Evolutionary conservation across 1,140 invertebrate genomes (phyloP).

Genomic region (Temnothorax curvispinosus): DNA sequence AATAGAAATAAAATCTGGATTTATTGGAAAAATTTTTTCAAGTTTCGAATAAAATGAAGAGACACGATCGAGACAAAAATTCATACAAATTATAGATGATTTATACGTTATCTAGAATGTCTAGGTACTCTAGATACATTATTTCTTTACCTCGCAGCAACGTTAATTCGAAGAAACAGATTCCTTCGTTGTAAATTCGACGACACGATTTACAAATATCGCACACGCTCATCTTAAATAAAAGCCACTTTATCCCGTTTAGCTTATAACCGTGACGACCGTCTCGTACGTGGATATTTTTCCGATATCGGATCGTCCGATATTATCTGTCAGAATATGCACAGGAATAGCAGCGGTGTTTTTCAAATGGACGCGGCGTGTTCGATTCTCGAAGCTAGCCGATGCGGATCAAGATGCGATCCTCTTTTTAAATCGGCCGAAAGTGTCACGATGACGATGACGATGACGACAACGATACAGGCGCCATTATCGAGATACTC

Average conservation of each 20-base stretch:
- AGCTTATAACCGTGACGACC: background rate
- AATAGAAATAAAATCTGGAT: background rate
- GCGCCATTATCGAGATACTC: conserved; percentile 49
- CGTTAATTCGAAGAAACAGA: background rate
- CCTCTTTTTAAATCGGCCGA: conserved; percentile 15
- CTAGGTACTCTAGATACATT: background rate
- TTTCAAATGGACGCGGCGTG: background rate
- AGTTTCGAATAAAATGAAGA: background rate
- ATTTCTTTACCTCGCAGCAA: background rate
- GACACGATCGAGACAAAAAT: background rate
- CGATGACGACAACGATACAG: conserved; percentile 23
- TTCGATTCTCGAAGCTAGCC: background rate
- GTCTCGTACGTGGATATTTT: background rate
- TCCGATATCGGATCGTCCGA: background rate
- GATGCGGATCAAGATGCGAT: background rate
- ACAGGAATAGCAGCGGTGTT: background rate
- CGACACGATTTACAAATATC: background rate
- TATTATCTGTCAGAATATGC: background rate
- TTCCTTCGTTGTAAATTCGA: background rate
- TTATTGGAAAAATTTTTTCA: background rate
- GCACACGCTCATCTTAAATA: background rate
- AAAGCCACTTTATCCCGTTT: background rate
- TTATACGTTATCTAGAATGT: background rate
- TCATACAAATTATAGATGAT: background rate
- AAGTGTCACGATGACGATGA: conserved; percentile 54